A percentile compares a stretch with the other conserved stretches of the same genome.
Conservation (phyloP, 2,113 vertebrate genomes). For the Corythornis cristatus region DNA sequence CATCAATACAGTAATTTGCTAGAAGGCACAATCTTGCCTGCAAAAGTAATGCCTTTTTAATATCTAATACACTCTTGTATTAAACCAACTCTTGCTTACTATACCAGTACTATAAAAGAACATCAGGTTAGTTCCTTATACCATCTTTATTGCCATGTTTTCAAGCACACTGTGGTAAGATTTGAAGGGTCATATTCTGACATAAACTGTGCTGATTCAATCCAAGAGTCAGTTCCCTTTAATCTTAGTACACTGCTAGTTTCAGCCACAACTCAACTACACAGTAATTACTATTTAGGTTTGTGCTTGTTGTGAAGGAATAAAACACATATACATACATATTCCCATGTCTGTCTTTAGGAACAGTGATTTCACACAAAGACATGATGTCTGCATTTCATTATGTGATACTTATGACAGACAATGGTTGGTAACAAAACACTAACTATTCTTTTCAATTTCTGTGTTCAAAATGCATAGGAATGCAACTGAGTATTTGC, state of each 20-base stretch:
- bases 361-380: neutral
- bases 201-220: neutral
- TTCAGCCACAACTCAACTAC: neutral
- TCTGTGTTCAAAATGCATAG: neutral
- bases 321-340: neutral
- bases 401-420: neutral
- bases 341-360: neutral
- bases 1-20: neutral
- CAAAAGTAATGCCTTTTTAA: neutral
- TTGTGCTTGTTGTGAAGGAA: neutral
- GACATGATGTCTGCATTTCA: neutral
- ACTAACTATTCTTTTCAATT: neutral
- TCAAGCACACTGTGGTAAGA: neutral
- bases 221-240: neutral
- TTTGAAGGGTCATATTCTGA: no score
- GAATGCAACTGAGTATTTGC: neutral
- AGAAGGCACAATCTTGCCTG: neutral
- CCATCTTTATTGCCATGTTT: neutral
- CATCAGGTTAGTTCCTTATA: neutral
- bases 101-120: neutral
- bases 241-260: neutral
- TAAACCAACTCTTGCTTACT: neutral
- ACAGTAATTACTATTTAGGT: neutral
- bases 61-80: neutral
- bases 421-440: neutral